phyloP scores from a whole-genome alignment of 1,140 invertebrate species.

The Caenorhabditis brenneri region DNA sequence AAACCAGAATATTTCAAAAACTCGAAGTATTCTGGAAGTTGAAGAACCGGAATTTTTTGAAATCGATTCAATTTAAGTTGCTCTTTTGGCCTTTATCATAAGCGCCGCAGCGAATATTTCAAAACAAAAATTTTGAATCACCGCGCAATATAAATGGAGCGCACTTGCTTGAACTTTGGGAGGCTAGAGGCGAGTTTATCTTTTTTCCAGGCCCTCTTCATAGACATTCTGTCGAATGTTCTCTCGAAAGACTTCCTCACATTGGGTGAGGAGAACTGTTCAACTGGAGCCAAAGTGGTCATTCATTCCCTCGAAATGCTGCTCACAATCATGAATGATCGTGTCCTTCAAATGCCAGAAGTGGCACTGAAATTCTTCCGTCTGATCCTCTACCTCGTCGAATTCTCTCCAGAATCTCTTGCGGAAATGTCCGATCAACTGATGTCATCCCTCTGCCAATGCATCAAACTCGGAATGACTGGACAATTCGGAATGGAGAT shows the following conservation, averaged over 20 bases:
- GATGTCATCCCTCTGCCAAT: constrained; percentile 46
- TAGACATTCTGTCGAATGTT: constrained; percentile 30
- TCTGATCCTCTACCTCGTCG: constrained; percentile 53
- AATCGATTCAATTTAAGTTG: no score
- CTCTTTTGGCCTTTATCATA: no score
- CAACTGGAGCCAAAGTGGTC: constrained; percentile 30
- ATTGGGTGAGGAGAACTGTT: not conserved
- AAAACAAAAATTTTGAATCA: no score
- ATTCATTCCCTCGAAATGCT: constrained; percentile 53
- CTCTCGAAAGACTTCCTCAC: constrained; percentile 19
- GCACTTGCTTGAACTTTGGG: no score
- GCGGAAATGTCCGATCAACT: constrained; percentile 32
- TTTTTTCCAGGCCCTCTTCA: not conserved
- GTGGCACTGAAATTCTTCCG: constrained; percentile 54
- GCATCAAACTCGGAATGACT: constrained; percentile 45
- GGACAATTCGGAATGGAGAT: constrained; percentile 51
- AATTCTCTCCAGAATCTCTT: constrained; percentile 54
- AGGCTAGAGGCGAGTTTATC: no score
- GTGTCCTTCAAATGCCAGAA: constrained; percentile 50
- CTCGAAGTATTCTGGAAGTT: no score
- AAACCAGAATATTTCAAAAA: no score
- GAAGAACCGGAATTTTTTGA: no score
- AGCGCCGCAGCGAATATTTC: no score
- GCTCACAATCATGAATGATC: constrained; percentile 53
- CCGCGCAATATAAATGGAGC: no score